Conservation (phyloP, 1,140 invertebrate species). For the Dendroctonus ponderosae region DNA sequence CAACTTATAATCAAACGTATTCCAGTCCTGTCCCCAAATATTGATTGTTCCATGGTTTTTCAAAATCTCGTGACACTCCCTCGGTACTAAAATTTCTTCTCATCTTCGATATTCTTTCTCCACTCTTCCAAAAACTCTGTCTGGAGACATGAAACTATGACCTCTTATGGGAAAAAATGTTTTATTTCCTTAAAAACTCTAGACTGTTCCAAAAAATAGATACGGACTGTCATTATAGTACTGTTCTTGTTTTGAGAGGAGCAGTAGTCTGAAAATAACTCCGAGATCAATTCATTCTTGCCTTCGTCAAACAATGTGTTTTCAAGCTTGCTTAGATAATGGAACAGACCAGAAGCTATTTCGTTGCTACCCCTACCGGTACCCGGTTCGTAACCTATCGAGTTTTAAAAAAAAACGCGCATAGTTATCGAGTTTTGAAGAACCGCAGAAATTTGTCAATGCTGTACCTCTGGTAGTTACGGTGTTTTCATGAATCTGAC, state of each 20-base stretch:
- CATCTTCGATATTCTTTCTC: too few relatives aligned
- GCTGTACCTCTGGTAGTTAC: too few relatives aligned
- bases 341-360: conserved; percentile 8
- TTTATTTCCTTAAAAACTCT: too few relatives aligned
- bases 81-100: conserved; percentile 1
- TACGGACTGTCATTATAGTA: conserved; percentile 2
- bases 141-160: too few relatives aligned
- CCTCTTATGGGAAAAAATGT: too few relatives aligned
- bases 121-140: too few relatives aligned
- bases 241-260: conserved; percentile 6
- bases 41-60: conserved; percentile 7
- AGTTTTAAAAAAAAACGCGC: too few relatives aligned
- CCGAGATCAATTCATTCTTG: conserved; percentile 4
- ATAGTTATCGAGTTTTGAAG: too few relatives aligned
- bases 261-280: conserved; percentile 10
- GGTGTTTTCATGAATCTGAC: too few relatives aligned
- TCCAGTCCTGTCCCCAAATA: conserved; percentile 6
- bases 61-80: neutral
- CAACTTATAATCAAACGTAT: conserved; percentile 10
- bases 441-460: too few relatives aligned
- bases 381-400: too few relatives aligned
- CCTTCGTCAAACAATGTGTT: conserved; percentile 5
- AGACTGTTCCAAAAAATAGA: conserved; percentile 4
- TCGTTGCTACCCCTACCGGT: conserved; percentile 1
- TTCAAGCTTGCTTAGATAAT: conserved; percentile 7